phyloP scores from a whole-genome alignment of 53 echinoderm and acorn worm species.

The Temnopleurus reevesii region DNA sequence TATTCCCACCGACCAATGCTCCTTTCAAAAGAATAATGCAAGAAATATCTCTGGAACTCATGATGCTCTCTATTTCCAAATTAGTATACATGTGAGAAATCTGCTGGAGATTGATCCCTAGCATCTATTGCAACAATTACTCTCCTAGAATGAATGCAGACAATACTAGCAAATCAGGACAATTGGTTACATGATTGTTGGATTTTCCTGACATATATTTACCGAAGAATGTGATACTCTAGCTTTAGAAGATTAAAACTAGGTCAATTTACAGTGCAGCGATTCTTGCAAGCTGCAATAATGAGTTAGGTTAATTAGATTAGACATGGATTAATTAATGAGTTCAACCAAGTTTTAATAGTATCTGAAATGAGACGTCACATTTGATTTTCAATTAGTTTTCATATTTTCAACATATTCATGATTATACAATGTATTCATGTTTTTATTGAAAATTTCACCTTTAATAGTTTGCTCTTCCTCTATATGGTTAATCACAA shows the following conservation, averaged over 20 bases:
- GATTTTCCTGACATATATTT: neutral
- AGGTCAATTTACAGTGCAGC: neutral
- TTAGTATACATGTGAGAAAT: neutral
- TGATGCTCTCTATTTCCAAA: neutral
- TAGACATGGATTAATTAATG: no score
- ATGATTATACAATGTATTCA: no score
- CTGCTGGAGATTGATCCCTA: neutral
- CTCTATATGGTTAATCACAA: no score
- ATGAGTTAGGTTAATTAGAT: neutral
- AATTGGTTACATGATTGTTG: neutral
- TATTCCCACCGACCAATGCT: no score
- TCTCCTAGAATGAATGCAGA: no score
- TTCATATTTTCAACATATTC: neutral
- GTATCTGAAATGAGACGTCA: no score
- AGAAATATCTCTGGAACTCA: no score
- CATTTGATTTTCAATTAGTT: no score
- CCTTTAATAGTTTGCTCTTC: no score
- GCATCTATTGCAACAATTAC: neutral
- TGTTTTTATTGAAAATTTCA: no score
- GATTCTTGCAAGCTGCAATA: neutral
- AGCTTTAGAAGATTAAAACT: neutral
- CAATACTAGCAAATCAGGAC: neutral
- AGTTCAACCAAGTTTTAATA: no score
- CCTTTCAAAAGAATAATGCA: no score
- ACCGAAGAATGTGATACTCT: neutral